Evolutionary conservation across 2,797 vertebrate genomes (phyloP).

Genomic region (Malacoraja senta): DNA sequence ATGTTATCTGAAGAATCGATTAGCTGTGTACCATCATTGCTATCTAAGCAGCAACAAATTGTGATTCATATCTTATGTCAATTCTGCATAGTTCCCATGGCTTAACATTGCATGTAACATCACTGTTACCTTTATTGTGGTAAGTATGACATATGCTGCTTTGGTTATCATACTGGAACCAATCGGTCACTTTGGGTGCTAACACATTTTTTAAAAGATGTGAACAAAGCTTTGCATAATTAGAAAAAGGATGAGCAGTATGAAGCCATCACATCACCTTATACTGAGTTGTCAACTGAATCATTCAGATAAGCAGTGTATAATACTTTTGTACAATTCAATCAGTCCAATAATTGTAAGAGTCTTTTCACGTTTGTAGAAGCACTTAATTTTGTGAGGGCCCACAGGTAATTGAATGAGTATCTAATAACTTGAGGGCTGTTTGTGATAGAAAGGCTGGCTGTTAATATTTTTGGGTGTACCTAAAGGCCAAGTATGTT

Average conservation of each 20-base stretch:
- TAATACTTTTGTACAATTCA: constrained; percentile 2
- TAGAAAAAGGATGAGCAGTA: not conserved
- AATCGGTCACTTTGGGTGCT: no score
- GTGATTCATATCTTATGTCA: no score
- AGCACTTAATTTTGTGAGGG: constrained; percentile 10
- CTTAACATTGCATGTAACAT: no score
- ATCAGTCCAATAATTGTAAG: constrained; percentile 9
- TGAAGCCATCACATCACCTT: not conserved
- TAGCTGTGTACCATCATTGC: no score
- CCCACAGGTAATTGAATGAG: constrained; percentile 15
- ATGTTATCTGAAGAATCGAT: no score
- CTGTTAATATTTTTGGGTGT: constrained; percentile 1
- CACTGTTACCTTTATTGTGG: no score
- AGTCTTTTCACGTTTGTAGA: not conserved
- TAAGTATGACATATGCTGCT: no score
- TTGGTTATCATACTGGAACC: no score
- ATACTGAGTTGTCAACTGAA: not conserved
- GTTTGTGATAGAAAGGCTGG: not conserved
- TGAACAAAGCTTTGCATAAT: not conserved
- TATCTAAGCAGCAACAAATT: no score
- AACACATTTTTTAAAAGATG: no score
- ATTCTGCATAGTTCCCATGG: no score
- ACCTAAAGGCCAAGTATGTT: not conserved
- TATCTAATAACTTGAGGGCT: constrained; percentile 14
- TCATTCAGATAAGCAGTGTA: not conserved